phyloP scores from a whole-genome alignment of 2,797 vertebrate genomes.

The Clarias pachynema region DNA sequence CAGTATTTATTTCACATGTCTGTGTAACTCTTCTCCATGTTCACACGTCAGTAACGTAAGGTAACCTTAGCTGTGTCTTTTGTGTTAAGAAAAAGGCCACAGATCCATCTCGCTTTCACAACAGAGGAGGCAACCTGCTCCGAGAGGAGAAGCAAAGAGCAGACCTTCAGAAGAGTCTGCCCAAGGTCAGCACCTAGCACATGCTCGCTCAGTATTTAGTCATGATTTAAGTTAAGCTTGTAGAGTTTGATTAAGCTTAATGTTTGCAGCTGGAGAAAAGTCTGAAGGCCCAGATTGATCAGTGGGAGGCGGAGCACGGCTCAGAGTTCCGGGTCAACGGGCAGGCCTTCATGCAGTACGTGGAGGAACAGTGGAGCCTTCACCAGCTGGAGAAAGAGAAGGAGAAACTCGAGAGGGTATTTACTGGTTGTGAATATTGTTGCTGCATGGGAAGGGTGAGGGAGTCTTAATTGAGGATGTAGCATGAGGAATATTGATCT shows the following conservation, averaged over 20 bases:
- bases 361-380: slow-evolving; percentile 84
- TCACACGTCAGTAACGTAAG: not conserved
- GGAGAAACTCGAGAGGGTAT: slow-evolving; percentile 89
- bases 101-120: slow-evolving; percentile 88
- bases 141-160: slow-evolving; percentile 91
- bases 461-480: not conserved
- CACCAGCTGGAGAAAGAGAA: slow-evolving; percentile 85
- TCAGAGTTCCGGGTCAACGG: slow-evolving; percentile 82
- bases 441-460: not conserved
- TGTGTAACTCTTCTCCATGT: not conserved
- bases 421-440: slow-evolving; percentile 8
- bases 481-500: not conserved
- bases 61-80: not conserved
- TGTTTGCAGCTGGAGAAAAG: slow-evolving; percentile 85
- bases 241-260: not conserved
- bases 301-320: slow-evolving; percentile 80
- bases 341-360: slow-evolving; percentile 85
- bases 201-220: not conserved
- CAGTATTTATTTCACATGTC: not conserved
- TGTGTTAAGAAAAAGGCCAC: slow-evolving; percentile 83
- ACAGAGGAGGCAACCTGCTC: slow-evolving; percentile 91
- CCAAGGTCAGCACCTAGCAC: slow-evolving; percentile 76
- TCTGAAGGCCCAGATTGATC: slow-evolving; percentile 80
- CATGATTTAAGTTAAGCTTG: too few relatives aligned
- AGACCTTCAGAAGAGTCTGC: slow-evolving; percentile 88